These are phyloP conservation scores for Gymnothorax javanicus DNA, from an alignment of 2,797 vertebrate species.

Conservation along the genomic window DNA sequence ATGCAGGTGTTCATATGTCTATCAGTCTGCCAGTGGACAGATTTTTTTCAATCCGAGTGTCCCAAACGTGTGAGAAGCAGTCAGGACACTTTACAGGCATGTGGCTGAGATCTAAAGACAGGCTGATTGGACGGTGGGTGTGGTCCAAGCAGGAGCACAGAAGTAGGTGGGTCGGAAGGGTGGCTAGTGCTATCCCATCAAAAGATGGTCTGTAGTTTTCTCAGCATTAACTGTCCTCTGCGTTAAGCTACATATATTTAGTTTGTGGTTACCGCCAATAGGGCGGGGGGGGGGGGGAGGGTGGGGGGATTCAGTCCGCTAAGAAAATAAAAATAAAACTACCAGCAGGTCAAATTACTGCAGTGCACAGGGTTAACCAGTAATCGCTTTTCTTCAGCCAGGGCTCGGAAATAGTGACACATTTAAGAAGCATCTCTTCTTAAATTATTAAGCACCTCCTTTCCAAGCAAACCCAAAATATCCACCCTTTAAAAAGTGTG, in stretches of 20 bases:
- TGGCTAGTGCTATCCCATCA: no score
- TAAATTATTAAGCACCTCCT: slow-evolving; percentile 39
- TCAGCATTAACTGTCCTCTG: background rate
- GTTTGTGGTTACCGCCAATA: background rate
- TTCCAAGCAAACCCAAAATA: slow-evolving; percentile 30
- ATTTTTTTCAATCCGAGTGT: no score
- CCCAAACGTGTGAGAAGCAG: no score
- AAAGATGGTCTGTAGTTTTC: background rate
- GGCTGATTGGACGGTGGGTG: no score
- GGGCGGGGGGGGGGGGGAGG: no score
- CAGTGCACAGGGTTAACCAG: background rate
- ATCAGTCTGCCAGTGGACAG: no score
- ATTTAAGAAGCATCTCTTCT: slow-evolving; percentile 31
- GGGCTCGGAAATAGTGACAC: background rate
- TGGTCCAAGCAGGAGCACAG: no score
- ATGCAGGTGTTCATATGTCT: no score
- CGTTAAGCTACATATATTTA: background rate
- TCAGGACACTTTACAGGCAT: no score
- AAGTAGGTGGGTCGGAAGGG: no score
- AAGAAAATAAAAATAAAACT: background rate
- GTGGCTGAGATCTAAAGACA: no score
- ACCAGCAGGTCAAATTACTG: background rate
- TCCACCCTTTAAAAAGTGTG: slow-evolving; percentile 24
- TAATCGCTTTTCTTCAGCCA: background rate
- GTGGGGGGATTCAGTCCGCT: background rate